Evolutionary conservation across 2,113 vertebrate species (phyloP).

Genomic region (Petrocephalus zakoni): DNA sequence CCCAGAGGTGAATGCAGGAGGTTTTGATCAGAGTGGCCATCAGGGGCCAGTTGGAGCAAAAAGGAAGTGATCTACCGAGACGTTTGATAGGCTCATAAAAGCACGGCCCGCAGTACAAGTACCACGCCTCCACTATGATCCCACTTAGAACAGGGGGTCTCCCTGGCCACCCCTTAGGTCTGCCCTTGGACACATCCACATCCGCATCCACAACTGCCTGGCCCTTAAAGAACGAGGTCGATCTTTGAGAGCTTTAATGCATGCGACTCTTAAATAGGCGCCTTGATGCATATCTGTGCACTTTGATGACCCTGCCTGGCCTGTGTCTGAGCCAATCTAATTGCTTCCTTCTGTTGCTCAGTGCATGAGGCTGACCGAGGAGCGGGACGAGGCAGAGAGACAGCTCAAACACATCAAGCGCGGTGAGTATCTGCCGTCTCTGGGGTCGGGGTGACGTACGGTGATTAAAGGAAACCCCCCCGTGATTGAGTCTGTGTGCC

Average conservation of each 20-base stretch:
- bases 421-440: conserved; percentile 51
- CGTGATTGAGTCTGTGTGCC: not conserved
- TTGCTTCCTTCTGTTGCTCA: conserved; percentile 34
- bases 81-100: not conserved
- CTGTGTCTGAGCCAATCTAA: conserved; percentile 24
- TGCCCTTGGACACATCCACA: not conserved
- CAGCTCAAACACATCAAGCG: conserved; percentile 71
- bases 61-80: not conserved
- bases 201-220: not conserved
- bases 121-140: not conserved
- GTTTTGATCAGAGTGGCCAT: not conserved
- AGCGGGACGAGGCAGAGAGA: conserved; percentile 64
- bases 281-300: not conserved
- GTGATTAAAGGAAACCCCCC: not conserved
- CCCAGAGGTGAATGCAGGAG: not conserved
- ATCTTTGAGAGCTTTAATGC: not conserved
- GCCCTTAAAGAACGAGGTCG: not conserved
- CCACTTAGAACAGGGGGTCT: not conserved
- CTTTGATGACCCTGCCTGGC: not conserved
- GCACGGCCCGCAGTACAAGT: not conserved
- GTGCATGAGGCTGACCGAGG: conserved; percentile 58
- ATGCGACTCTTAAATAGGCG: not conserved
- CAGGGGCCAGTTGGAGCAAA: not conserved
- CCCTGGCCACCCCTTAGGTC: not conserved
- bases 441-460: not conserved